Conservation (phyloP, 2,797 vertebrate genomes). For the Anabacerthia variegaticeps region DNA sequence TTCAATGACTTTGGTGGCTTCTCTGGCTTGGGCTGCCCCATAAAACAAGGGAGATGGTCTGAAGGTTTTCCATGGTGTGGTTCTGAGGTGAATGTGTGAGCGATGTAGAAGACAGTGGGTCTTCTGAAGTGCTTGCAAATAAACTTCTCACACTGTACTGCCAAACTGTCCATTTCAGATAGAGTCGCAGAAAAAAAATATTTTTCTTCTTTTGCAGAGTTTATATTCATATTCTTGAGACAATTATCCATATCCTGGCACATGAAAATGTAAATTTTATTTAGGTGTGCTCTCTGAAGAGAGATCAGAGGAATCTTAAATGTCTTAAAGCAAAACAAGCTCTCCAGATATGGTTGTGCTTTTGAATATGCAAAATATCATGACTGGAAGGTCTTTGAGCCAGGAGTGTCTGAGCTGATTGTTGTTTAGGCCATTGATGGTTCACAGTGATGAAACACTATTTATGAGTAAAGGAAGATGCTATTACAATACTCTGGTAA, state of each 20-base stretch:
- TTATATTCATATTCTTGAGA: neutral
- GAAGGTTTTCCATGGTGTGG: neutral
- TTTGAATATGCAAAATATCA: conserved; percentile 31
- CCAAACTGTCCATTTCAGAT: neutral
- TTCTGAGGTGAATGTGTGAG: neutral
- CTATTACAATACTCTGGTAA: conserved; percentile 27
- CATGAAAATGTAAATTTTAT: conserved; percentile 33
- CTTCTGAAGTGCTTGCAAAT: neutral
- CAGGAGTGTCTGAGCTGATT: neutral
- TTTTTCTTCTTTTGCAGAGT: neutral
- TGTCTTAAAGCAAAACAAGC: conserved; percentile 37
- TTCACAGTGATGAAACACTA: conserved; percentile 21
- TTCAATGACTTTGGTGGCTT: neutral
- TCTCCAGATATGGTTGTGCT: conserved; percentile 17
- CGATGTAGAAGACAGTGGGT: neutral
- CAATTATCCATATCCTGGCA: conserved; percentile 12
- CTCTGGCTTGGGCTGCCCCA: neutral
- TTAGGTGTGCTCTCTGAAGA: conserved; percentile 43
- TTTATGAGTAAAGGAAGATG: conserved; percentile 34
- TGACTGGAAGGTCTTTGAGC: neutral
- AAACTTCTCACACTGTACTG: neutral
- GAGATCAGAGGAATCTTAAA: conserved; percentile 53
- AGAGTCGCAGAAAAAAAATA: neutral
- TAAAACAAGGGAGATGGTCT: neutral
- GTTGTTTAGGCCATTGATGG: neutral